phyloP scores from a whole-genome alignment of 2,888 invertebrate species.

The Fabriciana adippe region DNA sequence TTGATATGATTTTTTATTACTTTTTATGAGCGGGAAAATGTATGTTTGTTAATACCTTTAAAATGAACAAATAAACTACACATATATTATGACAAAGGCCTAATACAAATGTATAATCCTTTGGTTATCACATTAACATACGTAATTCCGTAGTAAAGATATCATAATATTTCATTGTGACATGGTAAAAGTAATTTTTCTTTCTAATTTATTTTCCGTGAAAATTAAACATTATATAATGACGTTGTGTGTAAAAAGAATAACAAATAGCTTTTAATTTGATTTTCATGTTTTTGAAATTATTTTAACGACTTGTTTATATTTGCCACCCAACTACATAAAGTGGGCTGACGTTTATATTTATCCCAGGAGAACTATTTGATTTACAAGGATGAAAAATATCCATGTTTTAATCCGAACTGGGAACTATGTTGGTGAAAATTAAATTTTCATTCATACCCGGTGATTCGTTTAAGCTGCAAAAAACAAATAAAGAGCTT shows the following conservation, averaged over 20 bases:
- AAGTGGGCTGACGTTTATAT: constrained; percentile 24
- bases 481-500: constrained; percentile 50
- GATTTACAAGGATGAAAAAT: constrained; percentile 39
- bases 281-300: constrained; percentile 29
- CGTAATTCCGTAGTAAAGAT: no score
- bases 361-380: constrained; percentile 35
- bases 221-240: constrained; percentile 31
- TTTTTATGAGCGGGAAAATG: no score
- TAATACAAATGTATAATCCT: no score
- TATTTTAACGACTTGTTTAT: constrained; percentile 28
- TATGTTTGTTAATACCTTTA: no score
- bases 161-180: constrained; percentile 7
- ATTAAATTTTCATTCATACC: constrained; percentile 43
- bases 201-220: constrained; percentile 23
- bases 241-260: constrained; percentile 15
- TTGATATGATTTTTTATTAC: no score
- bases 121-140: not conserved
- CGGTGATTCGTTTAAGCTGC: constrained; percentile 44
- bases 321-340: constrained; percentile 20
- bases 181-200: constrained; percentile 23
- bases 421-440: constrained; percentile 26
- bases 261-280: constrained; percentile 31
- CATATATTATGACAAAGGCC: not conserved
- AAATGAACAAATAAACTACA: not conserved
- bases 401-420: constrained; percentile 34